Conservation (phyloP, 2,113 vertebrate species). For the Leptosomus discolor region DNA sequence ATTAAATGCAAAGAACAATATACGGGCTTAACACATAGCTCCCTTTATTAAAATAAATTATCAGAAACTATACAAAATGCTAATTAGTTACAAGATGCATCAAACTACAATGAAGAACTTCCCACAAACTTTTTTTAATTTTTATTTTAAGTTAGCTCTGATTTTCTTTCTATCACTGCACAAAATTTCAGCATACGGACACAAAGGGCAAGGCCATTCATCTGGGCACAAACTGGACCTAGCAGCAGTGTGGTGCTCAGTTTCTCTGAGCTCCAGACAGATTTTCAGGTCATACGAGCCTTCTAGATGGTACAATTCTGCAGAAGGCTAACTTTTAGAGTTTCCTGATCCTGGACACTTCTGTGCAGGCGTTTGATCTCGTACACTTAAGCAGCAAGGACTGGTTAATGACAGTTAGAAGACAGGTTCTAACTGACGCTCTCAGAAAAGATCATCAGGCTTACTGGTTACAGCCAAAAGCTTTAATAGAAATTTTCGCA, state of each 20-base stretch:
- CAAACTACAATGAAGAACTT: conserved; percentile 57
- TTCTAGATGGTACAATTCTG: neutral
- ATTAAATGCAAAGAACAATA: neutral
- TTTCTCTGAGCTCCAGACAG: neutral
- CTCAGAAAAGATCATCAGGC: neutral
- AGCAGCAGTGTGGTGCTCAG: neutral
- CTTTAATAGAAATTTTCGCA: neutral
- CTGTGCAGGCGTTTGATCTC: neutral
- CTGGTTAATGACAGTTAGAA: neutral
- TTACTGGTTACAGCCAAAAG: neutral
- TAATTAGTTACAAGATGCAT: neutral
- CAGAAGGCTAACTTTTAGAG: neutral
- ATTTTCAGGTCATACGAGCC: neutral
- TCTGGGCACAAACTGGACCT: neutral
- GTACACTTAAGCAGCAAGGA: neutral
- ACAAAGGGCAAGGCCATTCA: neutral
- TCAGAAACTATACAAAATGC: neutral
- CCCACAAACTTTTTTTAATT: neutral
- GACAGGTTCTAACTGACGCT: neutral
- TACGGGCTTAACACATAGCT: neutral
- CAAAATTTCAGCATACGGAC: neutral
- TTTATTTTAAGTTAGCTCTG: neutral
- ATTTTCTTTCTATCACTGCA: neutral
- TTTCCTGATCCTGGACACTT: neutral
- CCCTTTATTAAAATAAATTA: neutral